Conservation (phyloP, 2,888 invertebrate species). For the Diarsia dahlii region DNA sequence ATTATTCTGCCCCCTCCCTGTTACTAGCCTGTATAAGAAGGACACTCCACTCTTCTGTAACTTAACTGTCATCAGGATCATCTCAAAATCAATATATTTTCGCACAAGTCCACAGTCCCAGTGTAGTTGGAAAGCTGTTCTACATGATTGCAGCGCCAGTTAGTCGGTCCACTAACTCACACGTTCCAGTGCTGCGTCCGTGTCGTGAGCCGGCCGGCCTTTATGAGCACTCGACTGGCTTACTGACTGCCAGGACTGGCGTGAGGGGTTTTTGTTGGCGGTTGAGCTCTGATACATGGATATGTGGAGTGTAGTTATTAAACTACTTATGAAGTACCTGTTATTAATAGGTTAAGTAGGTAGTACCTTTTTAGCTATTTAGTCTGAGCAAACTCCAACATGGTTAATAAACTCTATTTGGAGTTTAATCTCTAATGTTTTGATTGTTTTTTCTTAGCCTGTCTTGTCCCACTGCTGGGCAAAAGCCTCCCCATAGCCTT, state of each 20-base stretch:
- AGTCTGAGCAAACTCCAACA: background rate
- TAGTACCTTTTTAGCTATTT: background rate
- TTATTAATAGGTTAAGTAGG: background rate
- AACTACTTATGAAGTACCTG: background rate
- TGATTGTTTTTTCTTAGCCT: background rate
- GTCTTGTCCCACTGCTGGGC: too few species aligned
- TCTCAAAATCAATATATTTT: too few species aligned
- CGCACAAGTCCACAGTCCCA: slow-evolving; percentile 3
- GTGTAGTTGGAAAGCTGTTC: slow-evolving; percentile 55
- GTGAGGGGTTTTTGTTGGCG: slow-evolving; percentile 24
- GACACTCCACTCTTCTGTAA: too few species aligned
- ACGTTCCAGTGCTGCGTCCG: slow-evolving; percentile 45
- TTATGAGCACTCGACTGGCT: slow-evolving; percentile 45
- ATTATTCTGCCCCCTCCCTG: too few species aligned
- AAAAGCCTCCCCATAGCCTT: too few species aligned
- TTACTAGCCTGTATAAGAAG: too few species aligned
- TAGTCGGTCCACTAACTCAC: slow-evolving; percentile 60
- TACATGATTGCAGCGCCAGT: slow-evolving; percentile 54
- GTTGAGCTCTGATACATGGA: slow-evolving; percentile 34
- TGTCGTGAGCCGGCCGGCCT: slow-evolving; percentile 43
- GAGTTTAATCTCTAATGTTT: background rate
- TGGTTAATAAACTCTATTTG: background rate
- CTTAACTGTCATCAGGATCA: too few species aligned
- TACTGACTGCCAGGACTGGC: slow-evolving; percentile 22
- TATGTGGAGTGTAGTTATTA: background rate